These are phyloP conservation scores for Magallana gigas DNA, from an alignment of 1,140 invertebrate species.

Conservation along the genomic window DNA sequence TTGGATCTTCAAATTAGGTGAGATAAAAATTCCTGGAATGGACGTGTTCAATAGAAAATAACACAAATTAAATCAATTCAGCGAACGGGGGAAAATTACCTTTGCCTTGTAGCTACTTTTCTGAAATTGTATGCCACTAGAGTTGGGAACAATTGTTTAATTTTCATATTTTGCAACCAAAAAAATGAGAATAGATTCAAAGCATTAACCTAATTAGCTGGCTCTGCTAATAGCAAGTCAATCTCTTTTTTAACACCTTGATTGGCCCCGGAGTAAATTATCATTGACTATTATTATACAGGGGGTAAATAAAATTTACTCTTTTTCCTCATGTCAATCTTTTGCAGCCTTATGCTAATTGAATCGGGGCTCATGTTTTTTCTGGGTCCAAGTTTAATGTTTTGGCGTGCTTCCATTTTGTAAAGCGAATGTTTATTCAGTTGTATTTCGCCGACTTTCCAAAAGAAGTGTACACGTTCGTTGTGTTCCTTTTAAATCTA, in stretches of 20 bases:
- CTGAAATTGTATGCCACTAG: neutral
- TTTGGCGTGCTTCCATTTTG: constrained; percentile 34
- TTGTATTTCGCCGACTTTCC: constrained; percentile 18
- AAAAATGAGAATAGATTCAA: neutral
- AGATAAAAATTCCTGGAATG: neutral
- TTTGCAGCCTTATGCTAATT: constrained; percentile 28
- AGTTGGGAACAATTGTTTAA: neutral
- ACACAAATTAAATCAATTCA: neutral
- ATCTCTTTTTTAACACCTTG: neutral
- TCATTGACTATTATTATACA: neutral
- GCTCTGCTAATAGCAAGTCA: constrained; percentile 14
- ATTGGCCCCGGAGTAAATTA: neutral
- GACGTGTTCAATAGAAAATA: neutral
- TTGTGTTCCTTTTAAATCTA: constrained; percentile 36
- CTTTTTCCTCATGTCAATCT: constrained; percentile 3
- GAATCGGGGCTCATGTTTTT: constrained; percentile 35
- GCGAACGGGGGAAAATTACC: neutral
- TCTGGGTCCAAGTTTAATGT: constrained; percentile 33
- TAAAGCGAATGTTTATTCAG: constrained; percentile 18
- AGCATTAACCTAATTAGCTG: neutral
- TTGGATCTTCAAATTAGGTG: neutral
- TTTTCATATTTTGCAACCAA: constrained; percentile 18
- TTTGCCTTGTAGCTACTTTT: constrained; percentile 6
- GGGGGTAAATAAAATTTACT: constrained; percentile 15
- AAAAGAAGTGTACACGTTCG: constrained; percentile 23